These are phyloP conservation scores for Andrena chrysosceles DNA, from an alignment of 2,888 invertebrate species.

Conservation along the genomic window DNA sequence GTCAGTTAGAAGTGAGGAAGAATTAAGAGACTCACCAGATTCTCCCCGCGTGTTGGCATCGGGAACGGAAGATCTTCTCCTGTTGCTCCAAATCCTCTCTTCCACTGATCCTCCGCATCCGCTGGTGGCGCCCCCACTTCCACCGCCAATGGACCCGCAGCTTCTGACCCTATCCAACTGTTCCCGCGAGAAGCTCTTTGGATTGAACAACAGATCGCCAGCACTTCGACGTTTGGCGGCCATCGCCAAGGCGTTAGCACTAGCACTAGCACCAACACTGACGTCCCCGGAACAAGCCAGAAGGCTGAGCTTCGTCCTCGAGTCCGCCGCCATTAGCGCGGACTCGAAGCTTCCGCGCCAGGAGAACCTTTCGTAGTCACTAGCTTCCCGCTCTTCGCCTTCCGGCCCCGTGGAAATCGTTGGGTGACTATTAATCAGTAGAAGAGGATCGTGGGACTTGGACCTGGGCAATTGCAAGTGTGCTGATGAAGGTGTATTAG, in stretches of 20 bases:
- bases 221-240: conserved; percentile 93
- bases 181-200: conserved; percentile 92
- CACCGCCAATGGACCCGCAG: conserved; percentile 94
- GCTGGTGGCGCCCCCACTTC: conserved; percentile 87
- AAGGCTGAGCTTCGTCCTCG: conserved; percentile 90
- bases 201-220: conserved; percentile 92
- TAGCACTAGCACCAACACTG: conserved; percentile 86
- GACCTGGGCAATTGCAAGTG: conserved; percentile 89
- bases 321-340: conserved; percentile 95
- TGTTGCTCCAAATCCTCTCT: conserved; percentile 84
- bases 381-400: conserved; percentile 88
- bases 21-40: conserved; percentile 74
- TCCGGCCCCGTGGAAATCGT: conserved; percentile 75
- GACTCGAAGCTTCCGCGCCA: conserved; percentile 97
- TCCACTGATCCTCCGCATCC: conserved; percentile 84
- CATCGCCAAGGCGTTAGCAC: conserved; percentile 88
- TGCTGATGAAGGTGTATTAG: conserved; percentile 85
- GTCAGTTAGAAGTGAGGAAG: background rate
- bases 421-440: conserved; percentile 80
- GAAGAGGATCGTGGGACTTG: conserved; percentile 92
- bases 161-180: conserved; percentile 91
- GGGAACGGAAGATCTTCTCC: conserved; percentile 83
- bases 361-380: conserved; percentile 95
- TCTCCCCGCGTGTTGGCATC: conserved; percentile 83
- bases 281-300: conserved; percentile 87